A percentile compares a stretch with the other conserved stretches of the same genome.
These are phyloP conservation scores for Azemiops feae DNA, from an alignment of 2,113 vertebrate species.

Conservation along the genomic window DNA sequence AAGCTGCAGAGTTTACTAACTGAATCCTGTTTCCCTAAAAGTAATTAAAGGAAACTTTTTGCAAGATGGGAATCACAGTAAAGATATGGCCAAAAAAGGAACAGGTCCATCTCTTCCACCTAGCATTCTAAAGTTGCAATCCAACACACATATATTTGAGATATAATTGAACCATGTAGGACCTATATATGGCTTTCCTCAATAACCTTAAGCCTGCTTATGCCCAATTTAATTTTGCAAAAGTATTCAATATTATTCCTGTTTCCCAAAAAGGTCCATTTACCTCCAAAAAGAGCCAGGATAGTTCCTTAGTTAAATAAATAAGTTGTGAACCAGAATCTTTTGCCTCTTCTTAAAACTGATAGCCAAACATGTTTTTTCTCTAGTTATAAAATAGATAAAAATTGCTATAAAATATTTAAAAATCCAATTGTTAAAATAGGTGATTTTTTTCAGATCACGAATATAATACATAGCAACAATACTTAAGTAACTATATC, in stretches of 20 bases:
- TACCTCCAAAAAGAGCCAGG: background rate
- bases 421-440: background rate
- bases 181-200: background rate
- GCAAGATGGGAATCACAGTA: slow-evolving; percentile 45
- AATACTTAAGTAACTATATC: background rate
- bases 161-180: background rate
- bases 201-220: background rate
- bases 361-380: background rate
- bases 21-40: slow-evolving; percentile 51
- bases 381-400: background rate
- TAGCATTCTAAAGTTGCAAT: background rate
- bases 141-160: background rate
- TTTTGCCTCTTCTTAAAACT: background rate
- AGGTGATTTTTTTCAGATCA: background rate
- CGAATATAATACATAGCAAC: background rate
- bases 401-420: too few relatives aligned
- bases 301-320: background rate
- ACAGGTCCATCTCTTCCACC: background rate
- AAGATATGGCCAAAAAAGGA: slow-evolving; percentile 11
- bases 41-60: slow-evolving; percentile 61
- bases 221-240: background rate
- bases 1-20: slow-evolving; percentile 58
- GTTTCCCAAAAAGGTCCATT: background rate
- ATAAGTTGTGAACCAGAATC: background rate
- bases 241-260: background rate